Evolutionary conservation across 2,888 invertebrate species (phyloP), one percentile per base, ranked within the genome.

Genomic region (Apodemia duryi): DNA sequence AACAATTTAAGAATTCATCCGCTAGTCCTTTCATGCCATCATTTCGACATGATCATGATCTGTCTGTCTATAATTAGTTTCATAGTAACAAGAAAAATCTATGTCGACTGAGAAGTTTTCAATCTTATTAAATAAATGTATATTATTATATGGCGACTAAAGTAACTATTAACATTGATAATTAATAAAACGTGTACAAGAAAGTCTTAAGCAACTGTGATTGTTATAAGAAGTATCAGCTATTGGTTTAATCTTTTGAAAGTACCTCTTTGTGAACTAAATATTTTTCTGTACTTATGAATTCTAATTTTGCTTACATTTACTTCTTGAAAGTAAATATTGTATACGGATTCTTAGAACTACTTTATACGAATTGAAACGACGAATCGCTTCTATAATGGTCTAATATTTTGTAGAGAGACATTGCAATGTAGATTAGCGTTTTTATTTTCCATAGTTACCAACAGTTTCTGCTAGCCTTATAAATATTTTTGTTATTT

Each of bases 401-500:
- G 84, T 83, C 82, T 73, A 69, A 70, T 77, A 71, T 75, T 77
- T 71, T 77, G 74, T 79, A 76, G 85, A 86, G 85, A 88, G 85
- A 88, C 86, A 84, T 87, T 84, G 85, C 84, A 82, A 77, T 78
- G 72, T 87, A 86, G 81, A 76, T 77, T 83, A 88, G 80, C 74
- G 69, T 80, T 84, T 84, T 81, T 75, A 82, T 81, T 84, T 86
- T 85, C 87, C 88, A 86, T 86, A 90, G 91, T 91, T 91, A 91
- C 91, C 91, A 90, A 83, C 84, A 88, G 88, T 88, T 89, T 87
- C 87, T 82, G 89, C 88, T 91, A 90, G 90, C 82, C 83, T 87
- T 85, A 84, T 84, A 71, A 82, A 83, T 81, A 70, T 72, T 82
- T 82, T 84, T 83, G 83, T 83, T 80, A 77, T 71, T 69, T 78